Evolutionary conservation across 2,797 vertebrate species (phyloP), one percentile per base, ranked within the genome.

Genomic region (Danio jaintianensis): DNA sequence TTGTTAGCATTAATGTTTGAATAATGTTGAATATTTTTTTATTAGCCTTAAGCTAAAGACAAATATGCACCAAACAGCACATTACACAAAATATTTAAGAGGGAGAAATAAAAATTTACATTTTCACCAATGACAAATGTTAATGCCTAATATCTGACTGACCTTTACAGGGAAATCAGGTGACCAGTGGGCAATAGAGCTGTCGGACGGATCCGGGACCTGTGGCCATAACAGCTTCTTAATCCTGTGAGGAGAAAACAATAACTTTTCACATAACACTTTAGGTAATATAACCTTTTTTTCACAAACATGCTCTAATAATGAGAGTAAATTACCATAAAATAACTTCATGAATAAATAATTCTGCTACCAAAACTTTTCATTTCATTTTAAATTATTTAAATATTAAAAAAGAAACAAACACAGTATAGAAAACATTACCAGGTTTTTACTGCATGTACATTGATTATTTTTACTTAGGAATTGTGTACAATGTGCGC

Each of bases 181-280:
- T 77, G 96, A 96, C 98, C 98, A 99, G 85, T 93, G 94, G 62
- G 96, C 95, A 76, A 99, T 96, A 63, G 96, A 96, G 92, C 98
- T 99, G 87, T 97, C 96, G 79, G 95, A 95, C 22, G 97, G 97
- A 90, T 99, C 95, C 36, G 98, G 97, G 80, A 99, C 96, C 5
- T 93, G 94, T 40, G 97, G 97, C 97, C 97, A 98, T 77, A 98
- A 92, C 74, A 94, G 95, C 72, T 95, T 94, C 89, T 96, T 97
- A 88, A 99, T 96, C 83, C 97, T 98, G 82, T 81, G 71, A 10
- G 12, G 0, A 62, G 56, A 13, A 38, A 69, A 15, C 9, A 50
- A 20, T 3, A 5, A 62, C 4, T 18, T 40, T 18, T 4, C 6
- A 48, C 9, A 50, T 12, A 20, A 74, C 72, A 6, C 16, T 12